These are phyloP conservation scores for Cyrtorhinus lividipennis DNA, from an alignment of 1,140 invertebrate genomes.

Conservation along the genomic window DNA sequence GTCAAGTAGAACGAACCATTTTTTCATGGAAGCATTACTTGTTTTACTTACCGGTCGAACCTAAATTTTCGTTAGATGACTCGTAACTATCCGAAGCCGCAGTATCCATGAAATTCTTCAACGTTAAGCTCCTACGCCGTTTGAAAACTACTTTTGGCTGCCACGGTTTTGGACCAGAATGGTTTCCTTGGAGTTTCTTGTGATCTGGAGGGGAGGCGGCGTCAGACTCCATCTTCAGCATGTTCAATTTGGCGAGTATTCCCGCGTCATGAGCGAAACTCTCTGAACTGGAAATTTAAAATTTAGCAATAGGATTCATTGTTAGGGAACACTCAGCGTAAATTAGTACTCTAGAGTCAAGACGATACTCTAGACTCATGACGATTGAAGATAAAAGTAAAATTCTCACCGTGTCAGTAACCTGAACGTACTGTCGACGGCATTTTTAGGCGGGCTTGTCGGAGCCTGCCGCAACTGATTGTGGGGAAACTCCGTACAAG, in stretches of 20 bases:
- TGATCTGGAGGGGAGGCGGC: not conserved
- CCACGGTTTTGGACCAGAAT: not conserved
- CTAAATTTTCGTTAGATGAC: constrained; percentile 25
- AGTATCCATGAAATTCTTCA: constrained; percentile 17
- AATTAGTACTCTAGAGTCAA: not conserved
- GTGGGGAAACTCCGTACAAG: constrained; percentile 25
- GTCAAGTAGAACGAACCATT: not conserved
- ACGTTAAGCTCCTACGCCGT: constrained; percentile 22
- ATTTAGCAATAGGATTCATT: no score
- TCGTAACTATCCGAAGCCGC: constrained; percentile 21
- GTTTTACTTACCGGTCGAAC: constrained; percentile 14
- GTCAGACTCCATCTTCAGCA: constrained; percentile 26
- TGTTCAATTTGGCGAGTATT: constrained; percentile 51
- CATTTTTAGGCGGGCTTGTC: constrained; percentile 18
- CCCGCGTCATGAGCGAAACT: constrained; percentile 62
- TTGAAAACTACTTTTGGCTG: not conserved
- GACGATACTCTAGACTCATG: no score
- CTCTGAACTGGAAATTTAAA: constrained; percentile 45
- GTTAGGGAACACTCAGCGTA: no score
- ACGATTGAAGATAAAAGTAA: no score
- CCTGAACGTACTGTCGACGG: constrained; percentile 14
- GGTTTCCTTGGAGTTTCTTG: not conserved
- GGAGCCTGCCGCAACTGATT: constrained; percentile 15
- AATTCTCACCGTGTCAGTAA: constrained; percentile 15
- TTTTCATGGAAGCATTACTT: not conserved